phyloP scores from a whole-genome alignment of 2,888 invertebrate genomes.

The Heliothis peltigera region DNA sequence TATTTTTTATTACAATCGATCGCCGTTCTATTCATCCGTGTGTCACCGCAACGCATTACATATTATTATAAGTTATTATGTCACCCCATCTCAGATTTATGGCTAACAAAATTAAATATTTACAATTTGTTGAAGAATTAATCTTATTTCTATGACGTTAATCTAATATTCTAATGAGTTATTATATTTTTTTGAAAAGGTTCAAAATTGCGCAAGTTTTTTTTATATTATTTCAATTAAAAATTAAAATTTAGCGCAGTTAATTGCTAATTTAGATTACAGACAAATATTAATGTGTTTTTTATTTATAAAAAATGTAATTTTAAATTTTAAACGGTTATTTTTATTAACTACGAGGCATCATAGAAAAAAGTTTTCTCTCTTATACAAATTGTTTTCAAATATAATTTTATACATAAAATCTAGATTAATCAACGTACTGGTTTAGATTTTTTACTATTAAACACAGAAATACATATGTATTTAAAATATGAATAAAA shows the following conservation, averaged over 20 bases:
- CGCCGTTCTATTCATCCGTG: conserved; percentile 18
- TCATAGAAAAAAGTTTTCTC: too few species aligned
- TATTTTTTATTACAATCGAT: background rate
- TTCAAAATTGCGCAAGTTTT: conserved; percentile 10
- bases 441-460: too few species aligned
- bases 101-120: conserved; percentile 69
- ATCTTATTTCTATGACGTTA: conserved; percentile 50
- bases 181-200: conserved; percentile 8
- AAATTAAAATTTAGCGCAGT: background rate
- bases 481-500: too few species aligned
- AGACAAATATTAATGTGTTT: background rate
- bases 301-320: too few species aligned
- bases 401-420: too few species aligned
- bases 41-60: conserved; percentile 56
- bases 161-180: conserved; percentile 37
- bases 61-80: conserved; percentile 64
- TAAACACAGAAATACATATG: too few species aligned
- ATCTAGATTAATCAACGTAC: too few species aligned
- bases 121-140: conserved; percentile 53
- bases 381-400: too few species aligned
- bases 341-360: too few species aligned
- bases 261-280: background rate
- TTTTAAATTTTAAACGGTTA: too few species aligned
- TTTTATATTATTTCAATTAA: background rate
- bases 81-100: conserved; percentile 69